Evolutionary conservation across 2,113 vertebrate species (phyloP).

Genomic region (Eurypyga helias): DNA sequence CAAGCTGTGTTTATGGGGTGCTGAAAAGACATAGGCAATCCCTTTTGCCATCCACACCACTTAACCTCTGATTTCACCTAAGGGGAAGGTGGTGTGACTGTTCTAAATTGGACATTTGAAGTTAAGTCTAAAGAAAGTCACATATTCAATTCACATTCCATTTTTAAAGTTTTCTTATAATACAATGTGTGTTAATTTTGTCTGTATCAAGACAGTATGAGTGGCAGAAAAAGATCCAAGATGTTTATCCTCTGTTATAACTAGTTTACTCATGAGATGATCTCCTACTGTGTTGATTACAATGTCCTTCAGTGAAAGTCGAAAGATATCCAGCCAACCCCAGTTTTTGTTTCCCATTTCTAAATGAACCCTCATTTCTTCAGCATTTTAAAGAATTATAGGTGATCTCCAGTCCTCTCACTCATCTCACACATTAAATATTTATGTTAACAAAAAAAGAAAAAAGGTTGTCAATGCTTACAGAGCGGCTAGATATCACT

Average conservation of each 20-base stretch:
- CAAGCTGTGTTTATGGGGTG: not conserved
- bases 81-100: not conserved
- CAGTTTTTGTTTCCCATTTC: not conserved
- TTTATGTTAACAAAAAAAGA: not conserved
- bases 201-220: not conserved
- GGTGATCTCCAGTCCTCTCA: rapidly evolving
- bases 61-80: not conserved
- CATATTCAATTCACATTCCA: not conserved
- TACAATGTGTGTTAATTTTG: not conserved
- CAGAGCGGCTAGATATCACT: not conserved
- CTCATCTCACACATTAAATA: not conserved
- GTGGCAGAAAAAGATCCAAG: not conserved
- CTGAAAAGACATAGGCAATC: not conserved
- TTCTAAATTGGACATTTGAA: not conserved
- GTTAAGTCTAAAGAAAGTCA: not conserved
- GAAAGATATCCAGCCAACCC: not conserved
- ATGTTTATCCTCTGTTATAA: not conserved
- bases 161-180: not conserved
- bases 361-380: not conserved
- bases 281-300: not conserved
- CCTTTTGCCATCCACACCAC: not conserved
- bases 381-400: not conserved
- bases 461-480: not conserved
- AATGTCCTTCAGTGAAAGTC: not conserved
- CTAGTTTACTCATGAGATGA: not conserved